Base-by-base conservation (phyloP, 2,797 vertebrate genomes). In the Peromyscus nudipes region DNA sequence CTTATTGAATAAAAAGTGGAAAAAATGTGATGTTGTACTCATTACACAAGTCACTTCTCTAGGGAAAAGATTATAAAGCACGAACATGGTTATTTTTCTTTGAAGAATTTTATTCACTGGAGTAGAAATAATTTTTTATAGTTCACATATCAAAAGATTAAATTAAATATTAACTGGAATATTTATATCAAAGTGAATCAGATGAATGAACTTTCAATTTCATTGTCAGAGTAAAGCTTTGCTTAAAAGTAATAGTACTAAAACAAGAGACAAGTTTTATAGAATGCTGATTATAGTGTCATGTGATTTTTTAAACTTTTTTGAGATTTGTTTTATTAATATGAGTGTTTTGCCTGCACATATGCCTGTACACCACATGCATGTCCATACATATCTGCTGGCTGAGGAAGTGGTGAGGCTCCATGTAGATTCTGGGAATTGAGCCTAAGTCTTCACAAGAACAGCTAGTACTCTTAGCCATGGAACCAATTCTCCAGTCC, bases 41-140 rank as follows among this genome's bases (percentile, higher is more conserved):
- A 4, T 88, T 92, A 95, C n/a, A 46, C 4, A 91, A 46, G 0
- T n/a, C 86, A 29, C 2, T 80, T 62, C 14, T 16, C 9, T 77
- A 77, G 64, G n/a, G 10, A 97, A 96, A 84, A 1, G 23, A 37
- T 92, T 95, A 71, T 88, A 94, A 94, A 97, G 86, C 64, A 96
- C 62, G 89, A 97, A 92, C 27, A 60, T 52, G 2, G 1, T 95
- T 96, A 90, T 7, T 95, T 31, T 37, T 60, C 80, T 79, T 81
- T 52, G 4, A 6, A 69, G 57, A 9, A 57, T 75, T 81, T 81
- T 12, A 88, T 79, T 5, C 40, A 60, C 12, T 49, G 60, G 1
- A 19, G 23, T 40, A 75, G 6, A 65, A 92, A 65, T 6, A 77
- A 23, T 52, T 23, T 37, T 46, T n/a, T 6, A 82, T 40, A 37